Percentiles rank a stretch among this genome's conserved stretches.
Evolutionary conservation across 2,797 vertebrate genomes (phyloP).

Genomic region (Sebastes nivosus): DNA sequence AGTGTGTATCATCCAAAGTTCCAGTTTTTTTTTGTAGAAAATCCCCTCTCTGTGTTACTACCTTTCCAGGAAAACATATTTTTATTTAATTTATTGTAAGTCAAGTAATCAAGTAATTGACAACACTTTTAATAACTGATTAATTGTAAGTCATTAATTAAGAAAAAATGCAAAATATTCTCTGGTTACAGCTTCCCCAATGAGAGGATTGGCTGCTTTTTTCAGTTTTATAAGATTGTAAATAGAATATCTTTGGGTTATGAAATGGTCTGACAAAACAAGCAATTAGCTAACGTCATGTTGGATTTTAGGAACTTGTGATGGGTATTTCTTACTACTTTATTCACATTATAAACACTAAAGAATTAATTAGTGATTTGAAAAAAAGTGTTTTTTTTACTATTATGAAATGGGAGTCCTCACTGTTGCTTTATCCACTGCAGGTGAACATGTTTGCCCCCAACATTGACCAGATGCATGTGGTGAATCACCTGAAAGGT

Average conservation of each 20-base stretch:
- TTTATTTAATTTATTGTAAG: background rate
- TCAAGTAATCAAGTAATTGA: background rate
- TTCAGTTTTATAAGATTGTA: background rate
- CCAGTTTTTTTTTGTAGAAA: background rate
- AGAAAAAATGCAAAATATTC: background rate
- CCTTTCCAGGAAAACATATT: background rate
- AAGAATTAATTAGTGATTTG: background rate
- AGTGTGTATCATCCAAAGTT: no score
- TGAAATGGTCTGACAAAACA: background rate
- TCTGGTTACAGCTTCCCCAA: background rate
- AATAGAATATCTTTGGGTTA: background rate
- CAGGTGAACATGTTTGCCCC: conserved; percentile 90
- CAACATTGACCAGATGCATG: conserved; percentile 88
- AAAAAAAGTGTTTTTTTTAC: background rate
- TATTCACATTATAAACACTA: background rate
- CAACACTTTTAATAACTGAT: background rate
- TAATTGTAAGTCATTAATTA: background rate
- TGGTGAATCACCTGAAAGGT: conserved; percentile 85
- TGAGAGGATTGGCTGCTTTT: background rate
- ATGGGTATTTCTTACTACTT: no score
- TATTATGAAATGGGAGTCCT: background rate
- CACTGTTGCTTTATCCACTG: background rate
- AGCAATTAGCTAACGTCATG: no score
- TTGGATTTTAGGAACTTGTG: no score
- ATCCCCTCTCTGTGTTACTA: no score